phyloP scores from a whole-genome alignment of 2,797 vertebrate species.

The Pipistrellus nathusii region DNA sequence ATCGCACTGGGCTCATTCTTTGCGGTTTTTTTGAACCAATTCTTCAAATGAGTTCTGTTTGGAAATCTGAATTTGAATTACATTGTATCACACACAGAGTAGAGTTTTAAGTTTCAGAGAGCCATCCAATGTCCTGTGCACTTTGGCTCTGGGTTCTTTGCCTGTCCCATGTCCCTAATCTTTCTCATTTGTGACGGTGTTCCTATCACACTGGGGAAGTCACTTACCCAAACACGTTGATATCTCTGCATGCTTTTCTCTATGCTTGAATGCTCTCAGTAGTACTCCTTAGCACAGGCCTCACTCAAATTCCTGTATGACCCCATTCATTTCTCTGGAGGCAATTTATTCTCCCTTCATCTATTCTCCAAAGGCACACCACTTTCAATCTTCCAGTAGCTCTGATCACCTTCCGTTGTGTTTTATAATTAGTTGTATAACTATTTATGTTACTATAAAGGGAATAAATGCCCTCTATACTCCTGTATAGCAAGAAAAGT shows the following conservation, averaged over 20 bases:
- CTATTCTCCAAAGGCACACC: background rate
- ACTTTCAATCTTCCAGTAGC: background rate
- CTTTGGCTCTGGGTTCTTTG: background rate
- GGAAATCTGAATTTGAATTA: background rate
- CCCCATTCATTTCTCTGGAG: background rate
- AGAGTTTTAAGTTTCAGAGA: background rate
- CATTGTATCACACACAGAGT: background rate
- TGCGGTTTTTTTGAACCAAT: background rate
- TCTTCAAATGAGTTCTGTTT: conserved; percentile 23
- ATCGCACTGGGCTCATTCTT: background rate
- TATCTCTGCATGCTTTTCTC: background rate
- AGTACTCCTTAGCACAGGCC: background rate
- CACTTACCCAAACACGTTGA: background rate
- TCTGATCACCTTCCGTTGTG: background rate
- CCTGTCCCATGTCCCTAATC: background rate
- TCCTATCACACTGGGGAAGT: background rate
- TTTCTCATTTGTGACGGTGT: background rate
- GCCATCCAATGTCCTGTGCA: background rate
- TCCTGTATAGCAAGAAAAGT: background rate
- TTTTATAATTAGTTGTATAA: background rate
- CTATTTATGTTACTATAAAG: background rate
- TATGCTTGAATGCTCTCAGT: background rate
- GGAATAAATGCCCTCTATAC: background rate
- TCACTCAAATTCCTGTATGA: background rate
- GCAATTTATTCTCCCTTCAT: background rate